Evolutionary conservation across 2,797 vertebrate species (phyloP).

Genomic region (Malurus leucopterus): DNA sequence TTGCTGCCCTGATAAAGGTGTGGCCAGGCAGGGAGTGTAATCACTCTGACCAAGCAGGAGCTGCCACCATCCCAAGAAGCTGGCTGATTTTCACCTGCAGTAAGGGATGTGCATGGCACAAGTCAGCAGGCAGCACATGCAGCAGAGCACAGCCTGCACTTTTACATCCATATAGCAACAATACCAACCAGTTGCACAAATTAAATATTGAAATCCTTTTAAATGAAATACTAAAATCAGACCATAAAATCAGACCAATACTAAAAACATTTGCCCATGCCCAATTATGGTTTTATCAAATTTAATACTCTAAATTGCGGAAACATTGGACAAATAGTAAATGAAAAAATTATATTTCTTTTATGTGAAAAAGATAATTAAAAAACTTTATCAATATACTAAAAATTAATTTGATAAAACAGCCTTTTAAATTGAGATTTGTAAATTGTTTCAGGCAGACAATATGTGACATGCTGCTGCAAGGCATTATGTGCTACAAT

Average conservation of each 20-base stretch:
- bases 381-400: neutral
- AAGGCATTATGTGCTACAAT: neutral
- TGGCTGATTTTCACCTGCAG: neutral
- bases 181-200: neutral
- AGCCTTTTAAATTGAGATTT: neutral
- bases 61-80: neutral
- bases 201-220: neutral
- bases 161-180: neutral
- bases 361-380: neutral
- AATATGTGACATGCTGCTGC: neutral
- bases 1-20: neutral
- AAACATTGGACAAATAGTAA: neutral
- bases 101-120: neutral
- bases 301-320: neutral
- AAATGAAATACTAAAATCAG: neutral
- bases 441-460: neutral
- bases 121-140: neutral
- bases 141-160: neutral
- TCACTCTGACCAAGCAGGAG: neutral
- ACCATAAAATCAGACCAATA: neutral
- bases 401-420: neutral
- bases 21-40: neutral
- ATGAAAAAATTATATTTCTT: neutral
- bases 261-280: neutral
- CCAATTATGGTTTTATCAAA: neutral